Conservation (phyloP, 2,113 vertebrate genomes). For the Calidris pugnax region DNA sequence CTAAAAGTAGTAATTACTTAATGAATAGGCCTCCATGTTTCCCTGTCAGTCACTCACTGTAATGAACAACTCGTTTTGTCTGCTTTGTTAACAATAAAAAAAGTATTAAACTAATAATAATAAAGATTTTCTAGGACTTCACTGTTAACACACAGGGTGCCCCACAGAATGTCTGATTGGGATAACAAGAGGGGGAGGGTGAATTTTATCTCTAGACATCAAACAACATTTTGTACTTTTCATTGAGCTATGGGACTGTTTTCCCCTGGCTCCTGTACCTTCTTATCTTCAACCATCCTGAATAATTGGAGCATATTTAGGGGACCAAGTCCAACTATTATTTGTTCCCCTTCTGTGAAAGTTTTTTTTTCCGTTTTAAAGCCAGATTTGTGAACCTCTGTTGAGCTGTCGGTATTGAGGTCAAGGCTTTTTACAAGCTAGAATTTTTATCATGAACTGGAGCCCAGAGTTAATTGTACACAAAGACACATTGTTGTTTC, state of each 20-base stretch:
- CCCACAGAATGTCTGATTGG: slow-evolving; percentile 28
- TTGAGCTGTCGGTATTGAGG: slow-evolving; percentile 67
- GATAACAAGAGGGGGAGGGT: slow-evolving; percentile 46
- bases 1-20: slow-evolving; percentile 84
- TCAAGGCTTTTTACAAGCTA: slow-evolving; percentile 71
- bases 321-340: slow-evolving; percentile 28
- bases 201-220: slow-evolving; percentile 28
- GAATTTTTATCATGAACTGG: slow-evolving; percentile 69
- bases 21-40: slow-evolving; percentile 78
- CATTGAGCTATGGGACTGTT: neutral
- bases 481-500: slow-evolving; percentile 75
- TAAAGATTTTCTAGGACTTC: slow-evolving; percentile 57
- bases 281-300: slow-evolving; percentile 46
- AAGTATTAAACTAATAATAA: slow-evolving; percentile 74
- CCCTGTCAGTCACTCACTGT: slow-evolving; percentile 76
- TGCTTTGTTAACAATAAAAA: slow-evolving; percentile 72
- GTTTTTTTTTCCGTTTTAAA: neutral
- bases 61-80: slow-evolving; percentile 77
- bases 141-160: neutral
- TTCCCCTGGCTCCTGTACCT: neutral
- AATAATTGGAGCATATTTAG: slow-evolving; percentile 63
- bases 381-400: slow-evolving; percentile 63
- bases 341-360: slow-evolving; percentile 51
- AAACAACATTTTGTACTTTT: slow-evolving; percentile 23
- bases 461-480: slow-evolving; percentile 74